Base-by-base conservation (phyloP, 1,140 invertebrate genomes). In the Bombus turneri region DNA sequence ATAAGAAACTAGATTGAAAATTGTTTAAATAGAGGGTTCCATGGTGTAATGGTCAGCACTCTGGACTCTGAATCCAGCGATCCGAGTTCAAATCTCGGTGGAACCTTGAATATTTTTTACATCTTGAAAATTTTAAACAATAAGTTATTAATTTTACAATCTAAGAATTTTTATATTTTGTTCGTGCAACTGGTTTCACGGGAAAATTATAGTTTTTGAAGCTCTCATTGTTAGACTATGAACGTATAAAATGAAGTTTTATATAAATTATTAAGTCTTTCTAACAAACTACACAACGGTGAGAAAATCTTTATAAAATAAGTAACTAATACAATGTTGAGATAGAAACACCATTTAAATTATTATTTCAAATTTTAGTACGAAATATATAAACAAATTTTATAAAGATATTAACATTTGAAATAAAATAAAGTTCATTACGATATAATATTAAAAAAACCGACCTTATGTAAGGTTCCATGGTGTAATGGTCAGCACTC, bases 11-110 rank as follows among this genome's bases (percentile, higher is more conserved):
- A 8, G 47, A 5, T 2, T 22, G 47, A 53, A 53, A 53, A 53
- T 53, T 53, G 47, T 22, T 53, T 53, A 53, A 53, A 53, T 0
- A 53, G 1, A 18, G 18, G 97, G 97, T 97, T 96, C 97, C 96
- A 97, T 98, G 97, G 97, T 98, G 97, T 98, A 98, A 97, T 97
- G 97, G 97, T 97, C 97, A 98, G 97, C 97, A 97, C 97, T 97
- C 97, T 97, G 97, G 97, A 98, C 97, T 98, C 96, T 98, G 97
- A 97, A 97, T 97, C 97, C 97, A 97, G 97, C 97, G 97, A 97
- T 97, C 97, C 97, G 97, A 97, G 97, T 97, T 97, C 97, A 97
- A 97, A 97, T 97, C 97, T 97, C 97, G 97, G 97, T 97, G 96
- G 97, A 96, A 97, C 97, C 96, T 97, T 2, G 6, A 6, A 18